Percentiles rank a stretch among this genome's conserved stretches.
These are phyloP conservation scores for Athrips mouffetella DNA, from an alignment of 2,888 invertebrate genomes.

Conservation along the genomic window DNA sequence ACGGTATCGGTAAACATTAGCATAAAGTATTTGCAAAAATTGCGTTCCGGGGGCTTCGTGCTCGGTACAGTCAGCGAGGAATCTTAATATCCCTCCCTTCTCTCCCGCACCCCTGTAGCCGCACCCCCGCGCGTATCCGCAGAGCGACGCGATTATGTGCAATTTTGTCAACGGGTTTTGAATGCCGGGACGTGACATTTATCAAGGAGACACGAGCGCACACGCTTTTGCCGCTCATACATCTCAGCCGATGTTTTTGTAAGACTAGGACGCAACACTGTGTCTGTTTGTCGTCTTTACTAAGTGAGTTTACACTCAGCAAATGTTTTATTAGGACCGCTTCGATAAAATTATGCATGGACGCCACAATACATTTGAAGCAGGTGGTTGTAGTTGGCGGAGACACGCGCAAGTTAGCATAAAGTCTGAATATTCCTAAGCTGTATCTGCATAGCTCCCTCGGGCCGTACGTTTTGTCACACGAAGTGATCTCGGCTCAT, in stretches of 20 bases:
- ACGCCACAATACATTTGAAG: conserved; percentile 3
- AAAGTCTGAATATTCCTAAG: conserved; percentile 8
- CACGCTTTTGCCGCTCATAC: background rate
- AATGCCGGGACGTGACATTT: conserved; percentile 39
- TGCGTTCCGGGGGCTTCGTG: conserved; percentile 41
- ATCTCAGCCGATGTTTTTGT: no score
- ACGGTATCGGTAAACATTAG: conserved; percentile 58
- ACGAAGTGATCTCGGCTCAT: conserved; percentile 35
- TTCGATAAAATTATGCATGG: background rate
- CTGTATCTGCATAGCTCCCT: conserved; percentile 4
- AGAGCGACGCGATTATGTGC: conserved; percentile 37
- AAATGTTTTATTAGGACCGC: background rate
- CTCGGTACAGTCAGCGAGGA: conserved; percentile 33
- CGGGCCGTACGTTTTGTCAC: conserved; percentile 14
- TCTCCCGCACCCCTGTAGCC: conserved; percentile 13
- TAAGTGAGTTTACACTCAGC: no score
- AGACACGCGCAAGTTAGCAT: conserved; percentile 5
- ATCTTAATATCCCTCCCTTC: conserved; percentile 46
- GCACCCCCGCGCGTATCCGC: background rate
- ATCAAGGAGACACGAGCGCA: conserved; percentile 20
- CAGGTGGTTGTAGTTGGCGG: background rate
- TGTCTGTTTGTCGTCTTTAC: no score
- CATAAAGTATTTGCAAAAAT: conserved; percentile 63
- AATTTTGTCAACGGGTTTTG: conserved; percentile 45
- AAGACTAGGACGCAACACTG: no score